Evolutionary conservation across 2,113 vertebrate species (phyloP).

Genomic region (Tetrax tetrax): DNA sequence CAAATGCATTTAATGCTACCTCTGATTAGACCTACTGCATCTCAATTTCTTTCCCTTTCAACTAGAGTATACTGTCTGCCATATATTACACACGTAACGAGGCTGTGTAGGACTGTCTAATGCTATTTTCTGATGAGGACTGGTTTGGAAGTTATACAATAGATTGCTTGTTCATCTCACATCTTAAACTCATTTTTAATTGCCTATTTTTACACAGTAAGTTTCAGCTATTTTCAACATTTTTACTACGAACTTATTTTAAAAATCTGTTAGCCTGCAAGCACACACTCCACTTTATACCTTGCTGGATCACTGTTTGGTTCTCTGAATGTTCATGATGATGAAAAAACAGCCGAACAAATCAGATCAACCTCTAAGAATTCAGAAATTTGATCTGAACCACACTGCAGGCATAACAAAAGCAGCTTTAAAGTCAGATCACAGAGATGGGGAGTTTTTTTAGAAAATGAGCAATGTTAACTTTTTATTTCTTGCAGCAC

Average conservation of each 20-base stretch:
- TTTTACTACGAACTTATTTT: constrained; percentile 37
- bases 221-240: constrained; percentile 37
- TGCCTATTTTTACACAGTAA: background rate
- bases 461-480: background rate
- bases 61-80: background rate
- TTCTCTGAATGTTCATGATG: background rate
- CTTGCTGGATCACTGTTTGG: constrained; percentile 16
- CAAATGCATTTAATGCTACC: background rate
- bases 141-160: constrained; percentile 22
- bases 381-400: background rate
- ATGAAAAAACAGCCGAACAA: background rate
- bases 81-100: background rate
- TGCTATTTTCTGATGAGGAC: background rate
- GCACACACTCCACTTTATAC: background rate
- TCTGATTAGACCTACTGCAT: background rate
- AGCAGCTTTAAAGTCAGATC: background rate
- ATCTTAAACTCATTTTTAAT: constrained; percentile 30
- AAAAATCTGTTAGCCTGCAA: constrained; percentile 1
- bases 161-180: background rate
- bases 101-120: background rate
- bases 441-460: background rate
- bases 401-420: background rate
- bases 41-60: background rate
- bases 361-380: background rate
- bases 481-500: background rate